Base-by-base conservation (phyloP, 2,113 vertebrate species). In the Loxodonta africana region DNA sequence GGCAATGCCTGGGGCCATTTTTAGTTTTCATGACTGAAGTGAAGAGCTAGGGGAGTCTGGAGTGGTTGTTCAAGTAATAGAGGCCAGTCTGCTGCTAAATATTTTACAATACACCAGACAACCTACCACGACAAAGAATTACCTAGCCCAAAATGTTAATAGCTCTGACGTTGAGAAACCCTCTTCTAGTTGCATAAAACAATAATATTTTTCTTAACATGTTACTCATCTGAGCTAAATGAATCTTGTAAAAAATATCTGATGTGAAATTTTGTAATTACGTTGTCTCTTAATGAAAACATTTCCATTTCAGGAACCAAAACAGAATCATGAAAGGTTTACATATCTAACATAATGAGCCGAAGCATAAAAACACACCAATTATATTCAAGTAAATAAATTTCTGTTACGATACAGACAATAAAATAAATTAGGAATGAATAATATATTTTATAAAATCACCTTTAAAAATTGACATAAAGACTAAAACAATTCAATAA, bases 401-500 rank as follows among this genome's bases (percentile, higher is more conserved):
- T 83, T 65, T 33, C 28, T 53, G 37, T 77, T 44, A 89, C 69
- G 28, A 89, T 18, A 28, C 57, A 90, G 33, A 69, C 60, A 90
- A 69, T 25, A 83, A 86, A 83, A 87, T 87, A 71, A 83, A 20
- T 69, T 60, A 90, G 37, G 41, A 80, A 21, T 82, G 51, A 77
- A 83, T 92, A 87, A 77, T 57, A 87, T 37, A 8, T 46, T 78
- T 86, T 96, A 8, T 8, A 65, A 89, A 80, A 78, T 85, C 62
- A 89, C 83, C 69, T 86, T 89, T 80, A 48, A 93, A 81, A 74
- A 76, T 48, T 95, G 51, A 65, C 23, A 65, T 67, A 86, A 78
- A 83, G 18, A 53, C 23, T 6, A 23, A 87, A 96, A 37, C 12
- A 90, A 94, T 53, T 96, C 91, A 96, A 57, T 76, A 92, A 63